Evolutionary conservation across 2,113 vertebrate genomes (phyloP).

Genomic region (Mesitornis unicolor): DNA sequence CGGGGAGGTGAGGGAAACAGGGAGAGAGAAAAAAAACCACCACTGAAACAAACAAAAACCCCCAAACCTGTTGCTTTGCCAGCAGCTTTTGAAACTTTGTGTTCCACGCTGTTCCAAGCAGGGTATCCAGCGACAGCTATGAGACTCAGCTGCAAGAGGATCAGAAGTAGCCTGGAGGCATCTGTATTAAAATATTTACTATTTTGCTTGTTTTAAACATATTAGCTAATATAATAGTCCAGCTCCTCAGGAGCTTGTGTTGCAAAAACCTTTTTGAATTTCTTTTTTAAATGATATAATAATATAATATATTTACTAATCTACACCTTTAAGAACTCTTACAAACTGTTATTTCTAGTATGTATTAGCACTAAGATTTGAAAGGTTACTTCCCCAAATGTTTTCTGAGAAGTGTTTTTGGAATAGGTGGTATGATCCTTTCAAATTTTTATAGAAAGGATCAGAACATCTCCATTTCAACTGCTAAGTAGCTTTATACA

Average conservation of each 20-base stretch:
- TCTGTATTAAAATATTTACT: background rate
- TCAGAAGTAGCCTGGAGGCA: background rate
- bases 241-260: background rate
- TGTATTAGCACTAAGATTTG: background rate
- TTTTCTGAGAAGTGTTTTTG: background rate
- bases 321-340: background rate
- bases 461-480: background rate
- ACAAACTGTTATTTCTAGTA: background rate
- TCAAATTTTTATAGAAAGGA: background rate
- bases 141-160: background rate
- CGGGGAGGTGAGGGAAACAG: too few relatives aligned
- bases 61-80: background rate
- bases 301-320: background rate
- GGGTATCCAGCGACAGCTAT: background rate
- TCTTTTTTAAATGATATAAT: background rate
- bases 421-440: background rate
- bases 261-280: background rate
- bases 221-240: background rate
- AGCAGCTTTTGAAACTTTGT: background rate
- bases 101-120: fast-evolving
- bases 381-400: background rate
- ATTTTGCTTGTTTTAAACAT: background rate
- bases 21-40: background rate
- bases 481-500: background rate
- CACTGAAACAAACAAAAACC: too few relatives aligned